Conservation (phyloP, 1,140 invertebrate genomes). For the Ostrea denselamellosa region DNA sequence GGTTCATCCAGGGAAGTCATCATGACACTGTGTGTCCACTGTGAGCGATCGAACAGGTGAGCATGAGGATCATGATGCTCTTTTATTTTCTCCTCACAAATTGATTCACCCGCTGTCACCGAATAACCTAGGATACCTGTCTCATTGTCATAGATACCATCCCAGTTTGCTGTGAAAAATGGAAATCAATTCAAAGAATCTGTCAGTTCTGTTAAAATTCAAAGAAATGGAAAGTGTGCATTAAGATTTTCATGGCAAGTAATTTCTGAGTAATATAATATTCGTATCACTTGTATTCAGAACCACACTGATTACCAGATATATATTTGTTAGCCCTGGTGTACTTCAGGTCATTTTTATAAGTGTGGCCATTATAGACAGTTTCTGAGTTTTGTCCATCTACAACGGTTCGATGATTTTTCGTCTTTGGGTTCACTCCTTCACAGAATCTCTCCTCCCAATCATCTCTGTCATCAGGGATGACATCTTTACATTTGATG, state of each 20-base stretch:
- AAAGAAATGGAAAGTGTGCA: background rate
- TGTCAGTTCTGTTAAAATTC: background rate
- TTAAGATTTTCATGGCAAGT: too few relatives aligned
- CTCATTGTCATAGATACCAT: conserved; percentile 69
- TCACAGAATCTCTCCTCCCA: conserved; percentile 53
- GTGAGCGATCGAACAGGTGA: conserved; percentile 64
- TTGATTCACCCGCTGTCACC: conserved; percentile 56
- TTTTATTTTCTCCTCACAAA: conserved; percentile 64
- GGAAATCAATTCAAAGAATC: background rate
- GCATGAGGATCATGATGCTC: conserved; percentile 66
- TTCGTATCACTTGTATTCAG: background rate
- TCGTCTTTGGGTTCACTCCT: conserved; percentile 45
- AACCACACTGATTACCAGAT: conserved; percentile 48
- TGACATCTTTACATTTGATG: conserved; percentile 38
- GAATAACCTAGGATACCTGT: conserved; percentile 66
- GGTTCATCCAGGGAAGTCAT: conserved; percentile 29
- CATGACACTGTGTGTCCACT: conserved; percentile 64
- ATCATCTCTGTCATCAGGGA: conserved; percentile 56
- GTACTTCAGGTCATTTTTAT: conserved; percentile 56
- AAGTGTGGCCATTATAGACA: conserved; percentile 63
- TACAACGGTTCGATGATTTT: conserved; percentile 55
- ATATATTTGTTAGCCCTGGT: conserved; percentile 63
- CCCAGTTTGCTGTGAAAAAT: conserved; percentile 63
- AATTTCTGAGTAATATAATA: too few relatives aligned
- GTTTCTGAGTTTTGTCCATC: conserved; percentile 62